Conservation (phyloP, 2,113 vertebrate species). For the Genyomyrus donnyi region DNA sequence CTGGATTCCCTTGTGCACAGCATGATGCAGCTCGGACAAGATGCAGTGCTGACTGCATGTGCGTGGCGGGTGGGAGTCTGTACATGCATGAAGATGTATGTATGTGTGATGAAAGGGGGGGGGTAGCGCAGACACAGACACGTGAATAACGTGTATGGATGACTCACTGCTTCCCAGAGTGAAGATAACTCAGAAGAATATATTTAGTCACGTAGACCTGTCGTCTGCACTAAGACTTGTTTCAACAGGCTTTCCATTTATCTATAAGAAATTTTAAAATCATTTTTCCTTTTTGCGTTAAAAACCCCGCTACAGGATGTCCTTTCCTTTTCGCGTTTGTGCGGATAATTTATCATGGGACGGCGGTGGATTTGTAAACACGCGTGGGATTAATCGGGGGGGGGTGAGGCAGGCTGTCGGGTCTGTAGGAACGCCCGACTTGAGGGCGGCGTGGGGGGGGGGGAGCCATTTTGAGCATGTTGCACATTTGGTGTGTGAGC, state of each 20-base stretch:
- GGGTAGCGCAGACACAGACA: constrained; percentile 58
- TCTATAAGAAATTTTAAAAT: constrained; percentile 42
- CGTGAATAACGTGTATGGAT: constrained; percentile 67
- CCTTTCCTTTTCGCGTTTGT: constrained; percentile 12
- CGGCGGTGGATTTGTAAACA: constrained; percentile 12
- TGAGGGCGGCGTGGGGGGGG: neutral
- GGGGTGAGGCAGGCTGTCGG: constrained; percentile 24
- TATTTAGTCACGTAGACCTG: constrained; percentile 66
- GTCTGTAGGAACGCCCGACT: constrained; percentile 27
- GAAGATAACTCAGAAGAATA: constrained; percentile 65
- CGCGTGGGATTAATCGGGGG: constrained; percentile 26
- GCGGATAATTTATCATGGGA: constrained; percentile 24
- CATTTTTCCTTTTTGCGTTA: constrained; percentile 32
- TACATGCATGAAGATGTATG: constrained; percentile 38
- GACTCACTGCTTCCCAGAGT: constrained; percentile 52
- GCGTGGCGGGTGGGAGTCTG: constrained; percentile 31
- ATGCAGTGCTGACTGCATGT: constrained; percentile 39
- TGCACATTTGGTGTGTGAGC: constrained; percentile 30
- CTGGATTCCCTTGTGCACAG: constrained; percentile 12
- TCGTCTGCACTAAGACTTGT: constrained; percentile 59
- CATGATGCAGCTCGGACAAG: constrained; percentile 24
- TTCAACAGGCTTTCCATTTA: constrained; percentile 49
- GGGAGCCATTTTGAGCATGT: constrained; percentile 22
- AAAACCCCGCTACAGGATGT: constrained; percentile 7
- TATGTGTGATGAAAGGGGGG: constrained; percentile 25